A percentile compares a stretch with the other conserved stretches of the same genome.
Conservation (phyloP, 2,888 invertebrate species). For the Phrixothrix hirtus region DNA sequence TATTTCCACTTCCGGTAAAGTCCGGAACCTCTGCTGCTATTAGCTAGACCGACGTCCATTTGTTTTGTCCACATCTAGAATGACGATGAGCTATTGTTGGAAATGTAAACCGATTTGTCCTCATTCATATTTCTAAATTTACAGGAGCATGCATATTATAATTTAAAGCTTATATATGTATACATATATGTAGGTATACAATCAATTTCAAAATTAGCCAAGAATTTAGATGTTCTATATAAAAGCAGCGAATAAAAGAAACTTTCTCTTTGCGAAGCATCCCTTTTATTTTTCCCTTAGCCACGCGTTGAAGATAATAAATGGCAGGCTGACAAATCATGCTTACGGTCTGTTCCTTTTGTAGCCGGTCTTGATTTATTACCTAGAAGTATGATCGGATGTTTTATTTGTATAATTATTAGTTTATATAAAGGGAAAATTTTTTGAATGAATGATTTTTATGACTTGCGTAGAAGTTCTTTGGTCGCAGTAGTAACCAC, state of each 20-base stretch:
- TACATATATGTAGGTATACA: background rate
- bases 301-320: constrained; percentile 52
- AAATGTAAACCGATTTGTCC: constrained; percentile 16
- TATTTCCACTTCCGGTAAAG: constrained; percentile 50
- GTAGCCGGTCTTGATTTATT: constrained; percentile 41
- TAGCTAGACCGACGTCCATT: constrained; percentile 46
- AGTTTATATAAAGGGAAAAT: constrained; percentile 41
- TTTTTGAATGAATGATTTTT: constrained; percentile 6
- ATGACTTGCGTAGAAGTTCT: background rate
- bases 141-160: no score
- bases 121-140: background rate
- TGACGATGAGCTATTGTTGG: constrained; percentile 8
- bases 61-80: constrained; percentile 29
- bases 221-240: background rate
- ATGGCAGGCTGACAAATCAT: constrained; percentile 53
- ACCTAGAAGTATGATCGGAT: constrained; percentile 44
- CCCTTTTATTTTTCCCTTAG: constrained; percentile 28
- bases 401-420: constrained; percentile 54
- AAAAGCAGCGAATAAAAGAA: constrained; percentile 16
- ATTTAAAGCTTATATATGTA: no score
- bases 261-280: constrained; percentile 3
- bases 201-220: no score
- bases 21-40: constrained; percentile 48
- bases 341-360: constrained; percentile 37
- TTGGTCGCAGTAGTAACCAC: background rate